These are phyloP conservation scores for Furcifer pardalis DNA, from an alignment of 2,797 vertebrate genomes.

Conservation along the genomic window DNA sequence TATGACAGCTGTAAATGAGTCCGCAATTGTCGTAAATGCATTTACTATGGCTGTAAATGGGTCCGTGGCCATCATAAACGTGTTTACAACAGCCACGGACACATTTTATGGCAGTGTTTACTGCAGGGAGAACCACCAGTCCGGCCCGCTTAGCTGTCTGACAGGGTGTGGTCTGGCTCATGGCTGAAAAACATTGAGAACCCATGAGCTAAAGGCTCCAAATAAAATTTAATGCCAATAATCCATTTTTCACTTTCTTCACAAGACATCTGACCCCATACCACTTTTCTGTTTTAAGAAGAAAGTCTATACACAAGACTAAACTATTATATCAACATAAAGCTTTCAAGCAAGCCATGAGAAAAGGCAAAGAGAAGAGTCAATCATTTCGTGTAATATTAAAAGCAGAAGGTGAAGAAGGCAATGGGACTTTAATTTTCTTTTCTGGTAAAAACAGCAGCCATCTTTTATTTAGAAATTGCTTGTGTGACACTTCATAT, in stretches of 20 bases:
- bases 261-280: rapidly evolving
- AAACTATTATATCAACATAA: conserved; percentile 18
- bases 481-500: neutral
- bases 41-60: too few relatives aligned
- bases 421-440: neutral
- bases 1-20: too few relatives aligned
- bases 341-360: conserved; percentile 6
- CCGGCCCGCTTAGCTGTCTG: too few relatives aligned
- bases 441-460: conserved; percentile 8
- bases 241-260: neutral
- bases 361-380: conserved; percentile 15
- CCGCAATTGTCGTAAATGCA: too few relatives aligned
- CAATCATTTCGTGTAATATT: neutral
- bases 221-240: neutral
- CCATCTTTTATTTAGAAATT: neutral
- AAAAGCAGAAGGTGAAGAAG: neutral
- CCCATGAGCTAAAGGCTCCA: neutral
- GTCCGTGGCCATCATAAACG: too few relatives aligned
- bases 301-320: neutral
- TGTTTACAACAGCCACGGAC: too few relatives aligned
- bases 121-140: too few relatives aligned
- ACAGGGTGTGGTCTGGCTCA: too few relatives aligned
- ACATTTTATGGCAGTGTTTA: too few relatives aligned
- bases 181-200: too few relatives aligned
- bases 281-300: neutral